These are phyloP conservation scores for Formicarius rufipectus DNA, from an alignment of 2,113 vertebrate genomes.

Conservation along the genomic window DNA sequence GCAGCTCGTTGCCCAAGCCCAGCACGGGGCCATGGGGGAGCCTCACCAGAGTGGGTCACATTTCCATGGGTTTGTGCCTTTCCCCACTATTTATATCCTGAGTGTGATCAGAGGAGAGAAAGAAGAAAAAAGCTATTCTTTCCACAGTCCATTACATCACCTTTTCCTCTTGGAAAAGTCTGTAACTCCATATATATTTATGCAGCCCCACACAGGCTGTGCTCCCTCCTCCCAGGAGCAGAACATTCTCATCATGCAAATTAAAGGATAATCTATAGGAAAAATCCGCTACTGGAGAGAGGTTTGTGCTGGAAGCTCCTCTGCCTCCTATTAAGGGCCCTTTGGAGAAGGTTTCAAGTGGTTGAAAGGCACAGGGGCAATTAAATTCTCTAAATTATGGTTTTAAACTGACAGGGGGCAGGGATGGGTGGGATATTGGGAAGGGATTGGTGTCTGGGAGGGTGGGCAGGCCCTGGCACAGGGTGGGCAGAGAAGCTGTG, in stretches of 20 bases:
- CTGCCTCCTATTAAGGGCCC: neutral
- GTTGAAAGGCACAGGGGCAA: neutral
- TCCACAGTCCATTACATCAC: slow-evolving; percentile 55
- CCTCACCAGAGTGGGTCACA: neutral
- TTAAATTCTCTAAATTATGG: neutral
- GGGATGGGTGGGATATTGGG: neutral
- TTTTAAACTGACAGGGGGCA: neutral
- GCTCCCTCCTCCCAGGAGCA: neutral
- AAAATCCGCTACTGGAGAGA: neutral
- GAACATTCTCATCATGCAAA: neutral
- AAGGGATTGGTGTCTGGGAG: neutral
- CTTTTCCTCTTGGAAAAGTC: slow-evolving; percentile 39
- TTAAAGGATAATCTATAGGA: neutral
- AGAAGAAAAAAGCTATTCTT: neutral
- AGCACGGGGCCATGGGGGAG: neutral
- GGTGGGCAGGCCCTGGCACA: neutral
- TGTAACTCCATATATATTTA: neutral
- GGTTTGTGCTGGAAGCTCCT: neutral
- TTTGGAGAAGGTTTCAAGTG: neutral
- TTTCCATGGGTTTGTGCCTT: neutral
- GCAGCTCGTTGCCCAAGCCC: neutral
- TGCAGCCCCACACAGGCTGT: neutral
- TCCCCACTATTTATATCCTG: slow-evolving; percentile 20
- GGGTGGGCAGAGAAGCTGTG: neutral
- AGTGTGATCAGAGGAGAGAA: slow-evolving; percentile 6